A percentile compares a stretch with the other conserved stretches of the same genome.
Evolutionary conservation across 2,113 vertebrate genomes (phyloP).

Genomic region (Phalacrocorax carbo): DNA sequence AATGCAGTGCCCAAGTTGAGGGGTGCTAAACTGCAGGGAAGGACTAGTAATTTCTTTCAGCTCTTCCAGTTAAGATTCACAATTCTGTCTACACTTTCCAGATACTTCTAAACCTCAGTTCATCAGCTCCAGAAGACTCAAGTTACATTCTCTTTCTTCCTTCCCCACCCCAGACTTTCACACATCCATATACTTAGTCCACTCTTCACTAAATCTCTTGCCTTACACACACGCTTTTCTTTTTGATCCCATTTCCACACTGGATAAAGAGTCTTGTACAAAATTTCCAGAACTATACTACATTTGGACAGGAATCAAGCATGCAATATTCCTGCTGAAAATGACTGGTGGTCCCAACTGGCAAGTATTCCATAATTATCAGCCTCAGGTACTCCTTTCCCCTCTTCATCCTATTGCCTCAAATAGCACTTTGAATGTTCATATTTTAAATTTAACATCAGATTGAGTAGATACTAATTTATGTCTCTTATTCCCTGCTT

Average conservation of each 20-base stretch:
- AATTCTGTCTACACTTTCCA: not conserved
- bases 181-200: not conserved
- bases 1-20: not conserved
- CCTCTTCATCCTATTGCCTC: not conserved
- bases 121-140: not conserved
- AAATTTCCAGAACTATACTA: not conserved
- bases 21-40: not conserved
- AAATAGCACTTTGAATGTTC: not conserved
- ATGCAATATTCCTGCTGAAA: not conserved
- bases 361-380: not conserved
- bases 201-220: not conserved
- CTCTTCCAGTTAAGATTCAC: not conserved
- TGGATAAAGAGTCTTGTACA: not conserved
- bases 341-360: not conserved
- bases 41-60: not conserved
- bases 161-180: not conserved
- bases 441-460: not conserved
- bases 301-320: not conserved
- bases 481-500: not conserved
- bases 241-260: not conserved
- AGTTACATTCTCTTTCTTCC: not conserved
- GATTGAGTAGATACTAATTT: not conserved
- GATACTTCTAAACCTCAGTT: not conserved
- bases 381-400: not conserved
- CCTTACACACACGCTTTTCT: not conserved